A percentile compares a stretch with the other conserved stretches of the same genome.
Conservation (phyloP, 2,888 invertebrate genomes). For the Entomobrya proxima region DNA sequence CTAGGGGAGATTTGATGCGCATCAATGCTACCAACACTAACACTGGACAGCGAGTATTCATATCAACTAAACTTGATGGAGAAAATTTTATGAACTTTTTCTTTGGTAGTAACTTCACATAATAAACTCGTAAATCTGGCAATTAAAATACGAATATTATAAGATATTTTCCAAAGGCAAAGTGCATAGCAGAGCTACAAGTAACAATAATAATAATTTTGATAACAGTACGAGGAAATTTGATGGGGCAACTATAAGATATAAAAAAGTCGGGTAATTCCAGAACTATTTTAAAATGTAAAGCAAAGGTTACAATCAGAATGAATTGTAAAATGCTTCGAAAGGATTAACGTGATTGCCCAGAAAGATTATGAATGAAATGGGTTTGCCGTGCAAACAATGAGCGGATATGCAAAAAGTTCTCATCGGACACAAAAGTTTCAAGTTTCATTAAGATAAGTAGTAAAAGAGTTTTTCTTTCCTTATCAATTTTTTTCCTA, state of each 20-base stretch:
- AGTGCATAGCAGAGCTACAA: not conserved
- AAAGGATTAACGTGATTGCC: slow-evolving; percentile 33
- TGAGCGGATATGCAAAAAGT: slow-evolving; percentile 12
- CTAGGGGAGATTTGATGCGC: slow-evolving; percentile 8
- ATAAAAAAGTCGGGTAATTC: not conserved
- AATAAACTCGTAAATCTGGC: not conserved
- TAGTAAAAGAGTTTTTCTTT: not conserved
- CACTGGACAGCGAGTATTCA: not conserved
- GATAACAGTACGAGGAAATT: not conserved
- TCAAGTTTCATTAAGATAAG: slow-evolving; percentile 37
- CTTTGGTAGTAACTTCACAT: not conserved
- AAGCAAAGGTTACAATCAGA: not conserved
- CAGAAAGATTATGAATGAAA: slow-evolving; percentile 33
- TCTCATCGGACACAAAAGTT: slow-evolving; percentile 23
- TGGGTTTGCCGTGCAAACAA: not conserved
- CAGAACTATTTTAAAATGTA: not conserved
- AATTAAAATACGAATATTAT: not conserved
- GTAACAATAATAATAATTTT: not conserved
- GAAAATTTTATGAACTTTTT: slow-evolving; percentile 2
- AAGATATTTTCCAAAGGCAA: not conserved
- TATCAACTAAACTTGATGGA: too few relatives aligned
- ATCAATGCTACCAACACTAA: not conserved
- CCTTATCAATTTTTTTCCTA: not conserved
- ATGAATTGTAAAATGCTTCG: not conserved
- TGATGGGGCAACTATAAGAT: too few relatives aligned